Evolutionary conservation across 2,797 vertebrate genomes (phyloP).

Genomic region (Rhinophrynus dorsalis): DNA sequence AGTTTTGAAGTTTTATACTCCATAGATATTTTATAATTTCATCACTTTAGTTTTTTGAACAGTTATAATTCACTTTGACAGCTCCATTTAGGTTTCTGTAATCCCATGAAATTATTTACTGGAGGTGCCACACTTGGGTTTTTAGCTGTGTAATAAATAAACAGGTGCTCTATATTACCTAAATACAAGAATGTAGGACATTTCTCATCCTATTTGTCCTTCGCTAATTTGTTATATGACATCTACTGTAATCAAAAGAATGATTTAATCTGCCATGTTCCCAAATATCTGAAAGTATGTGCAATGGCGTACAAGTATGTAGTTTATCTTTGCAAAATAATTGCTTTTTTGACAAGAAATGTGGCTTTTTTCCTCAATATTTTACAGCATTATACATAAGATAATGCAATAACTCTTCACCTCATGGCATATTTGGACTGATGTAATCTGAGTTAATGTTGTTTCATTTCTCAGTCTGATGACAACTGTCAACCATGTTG

Average conservation of each 20-base stretch:
- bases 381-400: constrained; percentile 48
- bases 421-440: constrained; percentile 43
- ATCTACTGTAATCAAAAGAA: constrained; percentile 47
- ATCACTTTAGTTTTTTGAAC: constrained; percentile 2
- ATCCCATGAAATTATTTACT: constrained; percentile 37
- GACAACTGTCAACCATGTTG: constrained; percentile 48
- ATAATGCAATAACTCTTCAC: constrained; percentile 52
- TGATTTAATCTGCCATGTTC: constrained; percentile 49
- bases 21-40: constrained; percentile 21
- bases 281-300: constrained; percentile 25
- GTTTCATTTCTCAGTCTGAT: constrained; percentile 33
- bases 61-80: constrained; percentile 28
- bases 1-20: too few species aligned
- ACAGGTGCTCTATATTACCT: constrained; percentile 11
- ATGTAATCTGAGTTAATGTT: constrained; percentile 52
- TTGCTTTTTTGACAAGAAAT: constrained; percentile 44
- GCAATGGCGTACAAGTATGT: background rate
- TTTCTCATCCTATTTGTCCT: constrained; percentile 5
- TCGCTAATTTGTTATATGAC: constrained; percentile 49
- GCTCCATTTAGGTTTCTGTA: constrained; percentile 21
- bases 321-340: constrained; percentile 52
- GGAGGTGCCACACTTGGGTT: constrained; percentile 11
- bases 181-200: constrained; percentile 20
- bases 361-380: constrained; percentile 51
- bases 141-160: constrained; percentile 43